Evolutionary conservation across 2,797 vertebrate species (phyloP).

Genomic region (Mionectes olivaceus): DNA sequence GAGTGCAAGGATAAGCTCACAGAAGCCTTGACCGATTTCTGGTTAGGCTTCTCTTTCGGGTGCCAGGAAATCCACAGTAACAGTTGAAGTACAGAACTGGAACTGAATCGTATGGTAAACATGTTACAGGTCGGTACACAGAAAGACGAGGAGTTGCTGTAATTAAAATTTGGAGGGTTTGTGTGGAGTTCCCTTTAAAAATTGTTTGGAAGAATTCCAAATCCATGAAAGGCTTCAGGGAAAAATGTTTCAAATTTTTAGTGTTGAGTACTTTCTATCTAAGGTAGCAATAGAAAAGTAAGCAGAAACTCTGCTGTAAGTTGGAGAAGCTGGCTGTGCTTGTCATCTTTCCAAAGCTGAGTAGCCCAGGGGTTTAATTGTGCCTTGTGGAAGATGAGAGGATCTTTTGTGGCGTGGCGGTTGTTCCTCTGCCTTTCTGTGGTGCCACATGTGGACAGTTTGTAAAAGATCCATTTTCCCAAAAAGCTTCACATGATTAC

Average conservation of each 20-base stretch:
- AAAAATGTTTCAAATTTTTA: not conserved
- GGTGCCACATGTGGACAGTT: accelerated
- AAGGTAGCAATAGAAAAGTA: not conserved
- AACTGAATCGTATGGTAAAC: not conserved
- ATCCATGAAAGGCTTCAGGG: not conserved
- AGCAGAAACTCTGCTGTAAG: not conserved
- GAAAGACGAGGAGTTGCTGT: not conserved
- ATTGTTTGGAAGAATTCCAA: not conserved
- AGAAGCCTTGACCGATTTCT: not conserved
- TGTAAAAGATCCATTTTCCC: not conserved
- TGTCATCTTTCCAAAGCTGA: not conserved
- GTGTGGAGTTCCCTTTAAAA: not conserved
- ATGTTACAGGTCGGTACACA: not conserved
- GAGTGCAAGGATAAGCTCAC: not conserved
- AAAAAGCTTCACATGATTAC: not conserved
- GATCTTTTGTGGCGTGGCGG: not conserved
- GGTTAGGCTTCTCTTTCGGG: not conserved
- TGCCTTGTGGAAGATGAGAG: not conserved
- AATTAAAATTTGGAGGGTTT: not conserved
- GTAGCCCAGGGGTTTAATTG: not conserved
- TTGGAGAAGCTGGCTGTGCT: not conserved
- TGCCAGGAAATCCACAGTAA: not conserved
- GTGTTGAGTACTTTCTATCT: not conserved
- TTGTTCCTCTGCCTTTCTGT: not conserved
- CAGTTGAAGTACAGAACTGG: not conserved